These are phyloP conservation scores for Globodera rostochiensis DNA, from an alignment of 1,140 invertebrate species.

Conservation along the genomic window DNA sequence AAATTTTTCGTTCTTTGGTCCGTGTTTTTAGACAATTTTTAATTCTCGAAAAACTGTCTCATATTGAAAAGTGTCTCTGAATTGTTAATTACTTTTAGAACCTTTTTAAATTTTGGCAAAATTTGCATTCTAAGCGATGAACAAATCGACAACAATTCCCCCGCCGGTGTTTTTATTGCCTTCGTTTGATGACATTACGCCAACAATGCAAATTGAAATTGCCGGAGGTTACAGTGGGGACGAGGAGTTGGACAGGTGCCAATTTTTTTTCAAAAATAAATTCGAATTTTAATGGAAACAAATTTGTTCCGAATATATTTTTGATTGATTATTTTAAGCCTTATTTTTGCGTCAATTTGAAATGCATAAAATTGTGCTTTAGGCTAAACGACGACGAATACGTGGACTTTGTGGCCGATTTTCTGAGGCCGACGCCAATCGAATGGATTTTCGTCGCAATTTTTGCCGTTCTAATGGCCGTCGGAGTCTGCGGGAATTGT, in stretches of 20 bases:
- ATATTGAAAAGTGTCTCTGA: neutral
- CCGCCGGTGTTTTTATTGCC: neutral
- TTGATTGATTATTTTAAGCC: no score
- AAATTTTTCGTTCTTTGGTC: no score
- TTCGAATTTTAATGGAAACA: neutral
- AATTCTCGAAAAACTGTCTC: neutral
- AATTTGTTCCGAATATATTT: no score
- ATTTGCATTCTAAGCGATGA: neutral
- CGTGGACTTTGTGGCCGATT: constrained; percentile 41
- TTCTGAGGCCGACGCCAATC: constrained; percentile 34
- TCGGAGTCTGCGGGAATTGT: constrained; percentile 36
- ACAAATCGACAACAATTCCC: neutral
- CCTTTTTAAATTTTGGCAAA: neutral
- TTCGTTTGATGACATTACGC: neutral
- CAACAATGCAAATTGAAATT: neutral
- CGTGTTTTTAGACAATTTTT: neutral
- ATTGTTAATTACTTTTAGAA: neutral
- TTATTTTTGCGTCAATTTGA: neutral
- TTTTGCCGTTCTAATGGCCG: constrained; percentile 36
- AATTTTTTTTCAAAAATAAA: neutral
- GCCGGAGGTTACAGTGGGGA: neutral
- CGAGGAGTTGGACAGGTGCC: constrained; percentile 2
- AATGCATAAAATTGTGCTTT: constrained; percentile 1
- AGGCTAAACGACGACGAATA: constrained; percentile 37
- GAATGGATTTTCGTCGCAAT: constrained; percentile 34